Percentiles rank a stretch among this genome's conserved stretches.
Evolutionary conservation across 2,797 vertebrate genomes (phyloP).

Genomic region (Fratercula arctica): DNA sequence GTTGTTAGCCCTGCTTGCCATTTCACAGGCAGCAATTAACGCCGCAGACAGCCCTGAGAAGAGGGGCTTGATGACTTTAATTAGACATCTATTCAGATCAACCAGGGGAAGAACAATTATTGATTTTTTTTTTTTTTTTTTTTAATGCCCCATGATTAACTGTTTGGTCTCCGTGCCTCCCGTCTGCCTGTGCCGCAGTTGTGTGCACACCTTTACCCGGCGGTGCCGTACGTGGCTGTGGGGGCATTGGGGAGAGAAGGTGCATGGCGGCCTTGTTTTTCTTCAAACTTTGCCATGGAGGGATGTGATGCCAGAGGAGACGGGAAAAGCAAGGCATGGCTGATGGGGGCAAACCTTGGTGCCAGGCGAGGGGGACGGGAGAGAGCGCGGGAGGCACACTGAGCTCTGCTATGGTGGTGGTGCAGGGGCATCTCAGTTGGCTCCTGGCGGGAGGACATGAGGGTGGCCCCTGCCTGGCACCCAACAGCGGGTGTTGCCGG

Average conservation of each 20-base stretch:
- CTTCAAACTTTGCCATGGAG: accelerated
- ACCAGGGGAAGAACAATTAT: neutral
- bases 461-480: neutral
- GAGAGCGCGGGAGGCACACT: neutral
- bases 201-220: accelerated
- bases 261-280: accelerated
- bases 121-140: neutral
- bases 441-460: neutral
- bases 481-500: neutral
- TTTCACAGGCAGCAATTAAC: neutral
- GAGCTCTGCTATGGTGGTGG: accelerated
- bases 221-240: accelerated
- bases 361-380: neutral
- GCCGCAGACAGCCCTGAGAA: neutral
- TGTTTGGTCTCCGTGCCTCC: neutral
- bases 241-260: neutral
- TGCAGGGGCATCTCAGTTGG: accelerated
- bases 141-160: neutral
- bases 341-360: accelerated
- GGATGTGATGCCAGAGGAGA: neutral
- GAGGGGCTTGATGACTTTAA: neutral
- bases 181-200: neutral
- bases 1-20: neutral
- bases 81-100: neutral
- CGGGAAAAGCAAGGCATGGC: accelerated